Percentiles rank a stretch among this genome's conserved stretches.
Evolutionary conservation across 2,888 invertebrate species (phyloP).

Genomic region (Lissonota sp.): DNA sequence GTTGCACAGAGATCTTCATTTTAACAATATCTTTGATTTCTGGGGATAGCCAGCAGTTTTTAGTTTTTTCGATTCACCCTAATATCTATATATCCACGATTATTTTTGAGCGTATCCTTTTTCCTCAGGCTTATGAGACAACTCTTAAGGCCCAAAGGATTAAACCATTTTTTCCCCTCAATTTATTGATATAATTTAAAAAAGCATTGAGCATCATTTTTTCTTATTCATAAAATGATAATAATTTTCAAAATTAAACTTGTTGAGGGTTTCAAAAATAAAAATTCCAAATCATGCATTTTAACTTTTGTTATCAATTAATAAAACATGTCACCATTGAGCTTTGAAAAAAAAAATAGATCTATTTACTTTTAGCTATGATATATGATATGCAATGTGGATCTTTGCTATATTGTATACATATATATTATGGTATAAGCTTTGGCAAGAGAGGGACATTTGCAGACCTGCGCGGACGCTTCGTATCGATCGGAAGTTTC

Average conservation of each 20-base stretch:
- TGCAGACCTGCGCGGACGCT: slow-evolving; percentile 78
- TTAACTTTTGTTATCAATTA: not conserved
- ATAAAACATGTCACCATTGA: not conserved
- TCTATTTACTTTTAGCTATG: not conserved
- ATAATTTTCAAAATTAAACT: too few species aligned
- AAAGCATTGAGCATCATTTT: too few species aligned
- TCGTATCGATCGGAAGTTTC: slow-evolving; percentile 78
- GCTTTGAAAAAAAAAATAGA: not conserved
- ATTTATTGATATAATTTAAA: too few species aligned
- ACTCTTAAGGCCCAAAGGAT: too few species aligned
- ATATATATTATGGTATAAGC: slow-evolving; percentile 26
- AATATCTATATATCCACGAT: not conserved
- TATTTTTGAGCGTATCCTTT: not conserved
- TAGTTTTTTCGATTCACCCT: too few species aligned
- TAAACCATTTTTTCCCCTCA: too few species aligned
- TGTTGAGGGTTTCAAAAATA: too few species aligned
- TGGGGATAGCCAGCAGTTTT: too few species aligned
- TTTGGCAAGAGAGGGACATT: slow-evolving; percentile 70
- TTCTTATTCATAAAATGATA: too few species aligned
- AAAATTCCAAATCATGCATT: not conserved
- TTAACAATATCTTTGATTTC: too few species aligned
- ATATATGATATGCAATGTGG: not conserved
- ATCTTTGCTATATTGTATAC: not conserved
- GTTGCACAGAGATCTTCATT: too few species aligned
- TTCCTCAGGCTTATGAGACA: too few species aligned